A percentile compares a stretch with the other conserved stretches of the same genome.
Conservation (phyloP, 30 jellyfish, hydroid and myxozoan species). For the Hydractinia echinata region DNA sequence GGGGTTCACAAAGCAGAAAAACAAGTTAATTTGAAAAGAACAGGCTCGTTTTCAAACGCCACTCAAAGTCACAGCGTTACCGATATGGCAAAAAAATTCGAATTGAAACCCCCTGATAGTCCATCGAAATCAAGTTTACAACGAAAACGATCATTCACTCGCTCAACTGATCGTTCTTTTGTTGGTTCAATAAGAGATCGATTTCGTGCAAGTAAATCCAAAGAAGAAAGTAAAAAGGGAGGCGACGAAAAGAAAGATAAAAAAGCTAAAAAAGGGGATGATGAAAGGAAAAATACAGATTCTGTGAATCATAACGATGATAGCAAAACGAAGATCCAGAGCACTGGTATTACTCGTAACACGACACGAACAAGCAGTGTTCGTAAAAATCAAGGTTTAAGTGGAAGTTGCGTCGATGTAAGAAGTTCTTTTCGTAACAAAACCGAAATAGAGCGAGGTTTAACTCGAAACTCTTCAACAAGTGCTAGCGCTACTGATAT, state of each 20-base stretch:
- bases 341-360: not conserved
- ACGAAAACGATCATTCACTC: slow-evolving; percentile 25
- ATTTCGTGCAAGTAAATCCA: not conserved
- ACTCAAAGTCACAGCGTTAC: slow-evolving; percentile 3
- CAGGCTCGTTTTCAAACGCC: not conserved
- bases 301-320: not conserved
- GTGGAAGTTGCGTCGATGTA: slow-evolving; percentile 6
- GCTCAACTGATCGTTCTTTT: slow-evolving; percentile 21
- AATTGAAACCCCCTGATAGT: not conserved
- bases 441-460: not conserved
- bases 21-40: not conserved
- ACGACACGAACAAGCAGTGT: not conserved
- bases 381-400: not conserved
- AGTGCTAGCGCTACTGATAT: slow-evolving; percentile 11
- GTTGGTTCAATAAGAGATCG: slow-evolving; percentile 19
- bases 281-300: not conserved
- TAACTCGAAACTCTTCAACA: not conserved
- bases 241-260: not conserved
- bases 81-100: slow-evolving; percentile 18
- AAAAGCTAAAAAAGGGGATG: not conserved
- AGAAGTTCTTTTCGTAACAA: not conserved
- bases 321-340: not conserved
- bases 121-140: slow-evolving; percentile 10
- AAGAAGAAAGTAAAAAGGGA: not conserved
- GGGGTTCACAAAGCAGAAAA: not conserved